Percentiles rank a stretch among this genome's conserved stretches.
Conservation (phyloP, 1,140 invertebrate species). For the Drosophila navojoa region DNA sequence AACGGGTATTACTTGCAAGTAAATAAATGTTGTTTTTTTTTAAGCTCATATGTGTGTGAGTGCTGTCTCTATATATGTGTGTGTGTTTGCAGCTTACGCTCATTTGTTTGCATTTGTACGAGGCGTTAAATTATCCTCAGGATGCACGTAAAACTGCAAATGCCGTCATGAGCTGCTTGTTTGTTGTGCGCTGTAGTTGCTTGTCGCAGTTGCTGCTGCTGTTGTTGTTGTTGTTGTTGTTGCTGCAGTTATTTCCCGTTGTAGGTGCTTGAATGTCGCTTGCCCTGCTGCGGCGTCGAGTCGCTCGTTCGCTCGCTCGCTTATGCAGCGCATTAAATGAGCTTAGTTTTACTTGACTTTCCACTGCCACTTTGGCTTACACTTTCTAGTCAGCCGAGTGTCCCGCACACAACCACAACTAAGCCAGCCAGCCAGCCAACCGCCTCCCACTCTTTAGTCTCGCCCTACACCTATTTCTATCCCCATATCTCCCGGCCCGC, state of each 20-base stretch:
- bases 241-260: constrained; percentile 55
- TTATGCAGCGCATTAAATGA: constrained; percentile 78
- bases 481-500: not conserved
- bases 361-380: constrained; percentile 77
- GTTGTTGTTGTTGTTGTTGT: constrained; percentile 29
- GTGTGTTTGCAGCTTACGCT: constrained; percentile 39
- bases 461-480: too few species aligned
- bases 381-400: constrained; percentile 39
- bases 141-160: constrained; percentile 78
- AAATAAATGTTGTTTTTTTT: constrained; percentile 73
- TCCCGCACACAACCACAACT: constrained; percentile 9
- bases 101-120: constrained; percentile 79
- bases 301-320: constrained; percentile 25
- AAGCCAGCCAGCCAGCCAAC: not conserved
- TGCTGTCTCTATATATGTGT: constrained; percentile 1
- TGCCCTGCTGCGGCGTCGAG: not conserved
- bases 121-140: constrained; percentile 79
- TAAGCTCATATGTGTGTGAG: constrained; percentile 12
- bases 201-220: constrained; percentile 7
- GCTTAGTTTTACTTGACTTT: constrained; percentile 80
- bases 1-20: constrained; percentile 79
- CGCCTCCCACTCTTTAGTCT: not conserved
- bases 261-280: constrained; percentile 40
- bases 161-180: constrained; percentile 54
- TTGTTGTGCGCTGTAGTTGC: constrained; percentile 27